These are phyloP conservation scores for Sebastes taczanowskii DNA, from an alignment of 2,797 vertebrate genomes.

Conservation along the genomic window DNA sequence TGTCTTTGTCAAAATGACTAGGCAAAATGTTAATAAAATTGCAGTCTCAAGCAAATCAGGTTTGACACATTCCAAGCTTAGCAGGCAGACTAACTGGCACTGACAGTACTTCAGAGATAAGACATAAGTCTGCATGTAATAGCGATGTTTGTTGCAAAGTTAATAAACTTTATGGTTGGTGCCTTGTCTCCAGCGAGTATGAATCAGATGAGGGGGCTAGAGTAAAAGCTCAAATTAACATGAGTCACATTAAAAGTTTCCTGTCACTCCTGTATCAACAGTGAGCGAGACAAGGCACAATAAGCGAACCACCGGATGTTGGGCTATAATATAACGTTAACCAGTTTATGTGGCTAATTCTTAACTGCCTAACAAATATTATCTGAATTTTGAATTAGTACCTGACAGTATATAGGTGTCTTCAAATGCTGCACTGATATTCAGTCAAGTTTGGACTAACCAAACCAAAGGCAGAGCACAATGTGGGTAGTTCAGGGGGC, in stretches of 20 bases:
- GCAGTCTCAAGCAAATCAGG: background rate
- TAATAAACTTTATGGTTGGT: background rate
- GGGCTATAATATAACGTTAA: background rate
- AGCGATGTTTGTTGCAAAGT: background rate
- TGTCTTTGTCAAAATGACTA: background rate
- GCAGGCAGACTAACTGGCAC: background rate
- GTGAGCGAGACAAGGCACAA: background rate
- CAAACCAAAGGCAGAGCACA: background rate
- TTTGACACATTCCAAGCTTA: background rate
- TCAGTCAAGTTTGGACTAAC: background rate
- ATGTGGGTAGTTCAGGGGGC: background rate
- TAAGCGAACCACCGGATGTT: background rate
- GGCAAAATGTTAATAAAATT: background rate
- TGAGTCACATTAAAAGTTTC: background rate
- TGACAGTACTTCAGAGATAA: background rate
- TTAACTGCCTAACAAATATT: background rate
- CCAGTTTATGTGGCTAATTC: background rate
- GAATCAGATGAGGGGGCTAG: background rate
- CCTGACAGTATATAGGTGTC: rapidly evolving
- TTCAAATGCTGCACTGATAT: background rate
- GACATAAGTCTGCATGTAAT: background rate
- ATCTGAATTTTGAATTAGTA: background rate
- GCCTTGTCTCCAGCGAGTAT: background rate
- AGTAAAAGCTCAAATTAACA: background rate
- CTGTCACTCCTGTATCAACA: background rate